Percentiles rank a stretch among this genome's conserved stretches.
Evolutionary conservation across 2,113 vertebrate genomes (phyloP).

Genomic region (Tetrax tetrax): DNA sequence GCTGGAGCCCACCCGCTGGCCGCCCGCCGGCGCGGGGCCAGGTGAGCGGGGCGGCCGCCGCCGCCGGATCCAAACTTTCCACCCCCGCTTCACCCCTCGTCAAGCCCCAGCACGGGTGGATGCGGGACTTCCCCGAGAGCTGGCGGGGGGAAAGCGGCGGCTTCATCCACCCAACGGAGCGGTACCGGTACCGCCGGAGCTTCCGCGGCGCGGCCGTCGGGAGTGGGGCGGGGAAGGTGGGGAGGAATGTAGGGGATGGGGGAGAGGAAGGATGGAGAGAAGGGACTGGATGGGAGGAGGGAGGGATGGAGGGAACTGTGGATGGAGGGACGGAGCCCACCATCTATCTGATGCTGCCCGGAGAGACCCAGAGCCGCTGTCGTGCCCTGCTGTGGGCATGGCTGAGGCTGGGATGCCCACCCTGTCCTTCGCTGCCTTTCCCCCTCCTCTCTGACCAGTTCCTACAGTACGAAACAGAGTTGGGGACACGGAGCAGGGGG

Average conservation of each 20-base stretch:
- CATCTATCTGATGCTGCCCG: background rate
- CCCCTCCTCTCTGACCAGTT: background rate
- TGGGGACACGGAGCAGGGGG: rapidly evolving
- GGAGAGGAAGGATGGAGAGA: too few species aligned
- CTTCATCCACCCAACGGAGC: background rate
- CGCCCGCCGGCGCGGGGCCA: constrained; percentile 52
- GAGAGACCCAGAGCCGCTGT: background rate
- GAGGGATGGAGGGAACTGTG: background rate
- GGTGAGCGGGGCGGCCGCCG: constrained; percentile 64
- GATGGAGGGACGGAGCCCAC: background rate
- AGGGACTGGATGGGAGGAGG: too few species aligned
- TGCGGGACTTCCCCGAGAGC: too few species aligned
- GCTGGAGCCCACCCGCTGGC: too few species aligned
- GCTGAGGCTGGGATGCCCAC: background rate
- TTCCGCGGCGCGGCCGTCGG: background rate
- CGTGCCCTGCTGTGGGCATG: background rate
- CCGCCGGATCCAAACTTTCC: too few species aligned
- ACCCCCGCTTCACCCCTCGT: too few species aligned
- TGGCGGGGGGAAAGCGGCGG: background rate
- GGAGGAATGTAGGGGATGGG: background rate
- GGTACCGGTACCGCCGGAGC: background rate
- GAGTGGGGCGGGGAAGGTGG: too few species aligned
- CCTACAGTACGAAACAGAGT: rapidly evolving
- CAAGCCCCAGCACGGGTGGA: too few species aligned
- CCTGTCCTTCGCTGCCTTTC: background rate